Evolutionary conservation across 2,113 vertebrate genomes (phyloP), one percentile per base, ranked within the genome.

Genomic region (Phyllostomus hastatus): DNA sequence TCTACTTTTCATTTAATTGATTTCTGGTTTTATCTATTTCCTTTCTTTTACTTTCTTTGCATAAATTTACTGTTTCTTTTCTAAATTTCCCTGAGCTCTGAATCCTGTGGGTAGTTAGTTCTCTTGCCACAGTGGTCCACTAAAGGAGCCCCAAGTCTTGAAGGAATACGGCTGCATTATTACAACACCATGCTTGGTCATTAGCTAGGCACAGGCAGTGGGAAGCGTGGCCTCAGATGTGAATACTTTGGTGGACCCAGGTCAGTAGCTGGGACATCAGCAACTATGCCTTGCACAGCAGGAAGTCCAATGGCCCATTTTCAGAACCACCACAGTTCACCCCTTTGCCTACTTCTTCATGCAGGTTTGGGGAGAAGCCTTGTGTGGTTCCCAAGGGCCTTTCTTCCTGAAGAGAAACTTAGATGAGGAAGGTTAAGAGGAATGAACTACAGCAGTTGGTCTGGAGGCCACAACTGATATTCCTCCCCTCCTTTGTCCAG

Each of bases 1-100:
- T 52, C 64, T 93, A 15, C 38, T 85, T 86, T 92, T 43, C 93
- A 50, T 78, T 94, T 90, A 43, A 76, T n/a, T 66, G 38, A 87
- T 89, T 88, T 92, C 81, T 94, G 41, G 43, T 90, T 92, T 78
- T 70, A 82, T 92, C 41, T 70, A 87, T 84, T 80, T 93, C 10
- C 54, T 82, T 78, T 26, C 31, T 83, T 84, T 57, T 20, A 59
- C 43, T 72, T 61, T 64, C 28, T 59, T 86, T 78, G 59, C 61
- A 82, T 88, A 67, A 84, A 75, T 46, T 84, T 73, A 5, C n/a
- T 75, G 31, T 61, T 33, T 10, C 38, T 80, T 84, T 94, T 95
- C 70, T 87, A 84, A 84, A 76, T 67, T 76, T 75, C 28, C 66
- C 33, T 57, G 5, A 26, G 11, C 14, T 94, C 54, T 81, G 38